Evolutionary conservation across 2,888 invertebrate species (phyloP), one percentile per base, ranked within the genome.

Genomic region (Congeria kusceri): DNA sequence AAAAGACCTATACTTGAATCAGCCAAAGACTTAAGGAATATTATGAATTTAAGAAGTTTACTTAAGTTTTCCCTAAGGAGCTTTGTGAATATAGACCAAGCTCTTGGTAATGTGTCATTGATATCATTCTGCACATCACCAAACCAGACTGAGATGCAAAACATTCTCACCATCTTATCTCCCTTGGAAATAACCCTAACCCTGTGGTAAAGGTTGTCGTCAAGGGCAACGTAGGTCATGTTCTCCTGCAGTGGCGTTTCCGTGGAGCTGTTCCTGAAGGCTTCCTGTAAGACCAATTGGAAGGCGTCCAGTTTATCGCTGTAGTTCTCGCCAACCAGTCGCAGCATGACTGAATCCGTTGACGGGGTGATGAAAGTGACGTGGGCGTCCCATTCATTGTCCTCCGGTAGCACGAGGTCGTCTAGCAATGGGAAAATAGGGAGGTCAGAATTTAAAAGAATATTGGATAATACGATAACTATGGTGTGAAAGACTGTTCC

Each of bases 261-360:
- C 0, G 73, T 39, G 1, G 61, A 27, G 9, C 76, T 70, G 11
- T 57, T 65, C 32, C 80, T 71, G 69, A 84, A 90, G 2, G 84
- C 80, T 11, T 81, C 71, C 57, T 86, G 83, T 25, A 90, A 58
- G 15, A 77, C 64, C 9, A 64, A 57, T 56, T 88, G 88, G 32
- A 84, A 78, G 9, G 77, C 80, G 20, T 87, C 89, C 23, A 89
- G 83, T 72, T 82, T 83, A 28, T 88, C 90, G 18, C 89, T 89
- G 88, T 95, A 96, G 25, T 95, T 93, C 15, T 95, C 94, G 59
- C 95, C 96, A 79, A 96, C 95, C 9, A 96, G 94, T 70, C 96
- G 94, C 1, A 95, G 95, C 95, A 96, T 96, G 67, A 96, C 84
- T 2, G 94, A 86, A 86, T 96, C 95, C 1, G 95, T 94, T 0